Evolutionary conservation across 2,888 invertebrate genomes (phyloP).

Genomic region (Arge pagana): DNA sequence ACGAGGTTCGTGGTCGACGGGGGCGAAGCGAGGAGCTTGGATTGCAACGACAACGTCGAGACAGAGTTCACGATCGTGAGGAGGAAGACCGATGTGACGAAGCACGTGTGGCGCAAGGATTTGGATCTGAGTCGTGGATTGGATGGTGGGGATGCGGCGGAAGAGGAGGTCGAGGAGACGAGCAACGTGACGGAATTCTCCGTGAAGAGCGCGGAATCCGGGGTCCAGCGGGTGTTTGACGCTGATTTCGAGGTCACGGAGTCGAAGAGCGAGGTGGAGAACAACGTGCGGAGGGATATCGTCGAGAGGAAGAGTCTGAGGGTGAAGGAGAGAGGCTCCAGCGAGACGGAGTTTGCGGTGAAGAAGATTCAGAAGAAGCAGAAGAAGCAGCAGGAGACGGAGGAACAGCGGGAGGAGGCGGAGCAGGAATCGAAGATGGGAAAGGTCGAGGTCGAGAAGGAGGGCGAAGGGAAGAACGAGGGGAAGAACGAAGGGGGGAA

Average conservation of each 20-base stretch:
- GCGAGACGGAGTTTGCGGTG: conserved; percentile 16
- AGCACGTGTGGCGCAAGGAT: conserved; percentile 20
- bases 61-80: conserved; percentile 32
- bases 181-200: conserved; percentile 19
- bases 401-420: background rate
- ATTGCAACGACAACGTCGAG: conserved; percentile 31
- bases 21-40: conserved; percentile 19
- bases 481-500: background rate
- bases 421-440: background rate
- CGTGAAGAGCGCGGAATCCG: conserved; percentile 44
- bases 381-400: background rate
- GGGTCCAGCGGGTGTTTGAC: no score
- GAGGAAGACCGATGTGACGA: conserved; percentile 16
- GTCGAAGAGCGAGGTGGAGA: conserved; percentile 1
- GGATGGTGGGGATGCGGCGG: conserved; percentile 29
- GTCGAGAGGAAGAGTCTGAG: conserved; percentile 13
- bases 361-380: conserved; percentile 7
- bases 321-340: conserved; percentile 12
- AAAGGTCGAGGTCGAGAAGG: background rate
- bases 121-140: conserved; percentile 31
- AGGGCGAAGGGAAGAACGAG: background rate
- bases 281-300: conserved; percentile 12
- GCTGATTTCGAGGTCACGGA: conserved; percentile 47
- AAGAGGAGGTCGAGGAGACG: conserved; percentile 25
- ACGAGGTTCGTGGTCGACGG: conserved; percentile 29